Evolutionary conservation across 2,113 vertebrate genomes (phyloP), one percentile per base, ranked within the genome.

Genomic region (Hylia prasina): DNA sequence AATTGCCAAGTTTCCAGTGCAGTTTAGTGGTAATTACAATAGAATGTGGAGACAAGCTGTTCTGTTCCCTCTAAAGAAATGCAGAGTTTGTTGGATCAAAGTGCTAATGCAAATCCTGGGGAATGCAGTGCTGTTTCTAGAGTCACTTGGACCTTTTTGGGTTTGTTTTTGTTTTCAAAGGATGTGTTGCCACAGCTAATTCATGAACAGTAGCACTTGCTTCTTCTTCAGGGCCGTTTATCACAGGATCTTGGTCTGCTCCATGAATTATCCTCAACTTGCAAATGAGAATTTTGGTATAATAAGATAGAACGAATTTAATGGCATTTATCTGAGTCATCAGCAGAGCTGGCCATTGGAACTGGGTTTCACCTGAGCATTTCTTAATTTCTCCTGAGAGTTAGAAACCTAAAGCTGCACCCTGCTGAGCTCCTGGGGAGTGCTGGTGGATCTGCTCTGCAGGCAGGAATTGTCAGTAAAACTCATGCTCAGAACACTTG

Each of bases 11-110:
- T 94, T 98, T 96, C 88, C 89, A 94, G 93, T 94, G 96, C 95
- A 93, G 57, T 97, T 98, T 96, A 86, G 94, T 96, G 93, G 69
- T 97, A 97, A 98, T 97, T 97, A 97, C 84, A 97, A 91, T 88
- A 82, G 97, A 92, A 91, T 94, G 95, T 94, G 97, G 97, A 97
- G 97, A 97, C 96, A 97, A 97, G 97, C 96, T 98, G 96, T 98
- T 97, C 68, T 81, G 83, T 87, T 94, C 89, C 78, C 87, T 94
- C 77, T 83, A 75, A 92, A 97, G 95, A 96, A 96, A 76, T 57
- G 89, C 78, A 78, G 89, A 68, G 90, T 94, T 95, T 92, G 94
- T 94, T 91, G 80, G 96, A 96, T 95, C 95, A 70, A 82, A 92
- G 92, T 72, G 84, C 87, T 73, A 90, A 93, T 87, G 93, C 82